Evolutionary conservation across 2,888 invertebrate species (phyloP), one percentile per base, ranked within the genome.

Genomic region (Ptilodon capucinus): DNA sequence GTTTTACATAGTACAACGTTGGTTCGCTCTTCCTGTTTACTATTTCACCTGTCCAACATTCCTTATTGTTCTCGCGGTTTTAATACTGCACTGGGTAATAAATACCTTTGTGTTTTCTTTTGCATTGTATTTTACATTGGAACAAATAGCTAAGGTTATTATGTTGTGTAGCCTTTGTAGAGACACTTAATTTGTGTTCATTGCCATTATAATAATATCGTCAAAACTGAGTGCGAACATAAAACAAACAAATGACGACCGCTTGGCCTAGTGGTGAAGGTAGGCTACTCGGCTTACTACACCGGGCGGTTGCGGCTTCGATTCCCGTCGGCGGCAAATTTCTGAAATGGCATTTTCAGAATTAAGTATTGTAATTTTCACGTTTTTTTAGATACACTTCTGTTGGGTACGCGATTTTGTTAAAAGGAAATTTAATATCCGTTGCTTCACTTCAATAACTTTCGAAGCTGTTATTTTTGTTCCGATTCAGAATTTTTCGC

Each of bases 171-270:
- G n/a, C n/a, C n/a, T n/a, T n/a, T n/a, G n/a, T n/a, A n/a, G n/a
- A n/a, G n/a, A n/a, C n/a, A n/a, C n/a, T n/a, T n/a, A n/a, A n/a
- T n/a, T n/a, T n/a, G n/a, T n/a, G n/a, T n/a, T n/a, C n/a, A n/a
- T n/a, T n/a, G n/a, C n/a, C n/a, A n/a, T n/a, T n/a, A n/a, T n/a
- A n/a, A 49, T 50, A 51, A 48, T 53, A 46, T 52, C 51, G 51
- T 57, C 48, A 44, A 58, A 55, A 59, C 62, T 54, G 62, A 68
- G 59, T 63, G 61, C 50, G 47, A 51, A 57, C 58, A 62, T 69
- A 64, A 76, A 69, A 64, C 44, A 21, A 13, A 39, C 46, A 14
- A 48, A 52, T 54, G 45, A 44, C 55, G 68, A 63, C 57, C 62
- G 54, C 60, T 55, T 44, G 57, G 58, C n/a, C n/a, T n/a, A n/a